Evolutionary conservation across 2,888 invertebrate genomes (phyloP), one percentile per base, ranked within the genome.

Genomic region (Apotomis betuletana): DNA sequence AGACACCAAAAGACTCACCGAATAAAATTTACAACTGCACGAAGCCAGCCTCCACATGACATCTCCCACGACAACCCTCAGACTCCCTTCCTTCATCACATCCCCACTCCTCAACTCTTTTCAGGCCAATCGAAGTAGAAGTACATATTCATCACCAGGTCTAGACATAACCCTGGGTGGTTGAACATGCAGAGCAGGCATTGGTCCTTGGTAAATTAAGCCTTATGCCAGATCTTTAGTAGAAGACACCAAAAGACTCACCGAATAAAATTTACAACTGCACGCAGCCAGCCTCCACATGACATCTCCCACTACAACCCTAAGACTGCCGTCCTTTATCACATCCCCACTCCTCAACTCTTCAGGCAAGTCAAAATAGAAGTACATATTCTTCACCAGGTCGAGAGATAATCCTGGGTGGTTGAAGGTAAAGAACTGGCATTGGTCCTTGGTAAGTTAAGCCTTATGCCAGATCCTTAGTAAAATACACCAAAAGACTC

Each of bases 191-290:
- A 15, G 15, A 15, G 15, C 15, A 6, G 44, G 15, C 15, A 1
- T 44, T 5, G 8, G 44, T 44, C 44, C 15, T 15, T 15, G 15
- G 15, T 15, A 15, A 15, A 15, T 15, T 15, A 15, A 15, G 15
- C 15, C 15, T 15, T 15, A 27, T 27, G 27, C 27, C 27, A 27
- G 27, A 27, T 27, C 27, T 2, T 27, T 27, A 27, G 5, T 44
- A 44, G 3, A 44, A 44, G 0, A 46, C n/a, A 57, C 6, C 2
- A 44, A 41, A n/a, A 44, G 8, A 91, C 95, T 94, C 86, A 96
- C 96, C 81, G 95, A 94, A 78, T 95, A 94, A 87, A 94, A 92
- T 88, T 95, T 96, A 65, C 96, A 95, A 73, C 95, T 94, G 1
- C 96, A 94, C 4, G 94, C 90, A 81, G 95, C 89, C 44, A 97